Base-by-base conservation (phyloP, 1,140 invertebrate species). In the Spodoptera litura region DNA sequence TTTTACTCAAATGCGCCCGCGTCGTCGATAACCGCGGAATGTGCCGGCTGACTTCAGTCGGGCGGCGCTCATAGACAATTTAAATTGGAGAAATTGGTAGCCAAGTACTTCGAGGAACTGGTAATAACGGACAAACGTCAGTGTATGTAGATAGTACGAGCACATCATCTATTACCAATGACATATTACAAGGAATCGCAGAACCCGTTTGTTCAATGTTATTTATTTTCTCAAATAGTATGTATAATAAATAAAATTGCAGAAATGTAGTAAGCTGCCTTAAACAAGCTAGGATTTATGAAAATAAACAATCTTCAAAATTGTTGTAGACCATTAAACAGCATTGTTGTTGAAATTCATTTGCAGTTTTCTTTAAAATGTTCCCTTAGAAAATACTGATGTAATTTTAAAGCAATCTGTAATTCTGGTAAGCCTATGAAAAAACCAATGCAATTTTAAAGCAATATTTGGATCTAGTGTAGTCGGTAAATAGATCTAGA, bases 21-120 rank as follows among this genome's bases (percentile, higher is more conserved):
- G 87, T 76, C 83, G 85, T 86, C 91, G 93, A 93, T 94, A 94
- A 92, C 83, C 79, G 82, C 81, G 89, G 92, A 93, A 94, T 94
- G 92, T 83, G 91, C 89, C 92, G 92, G 92, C 91, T 93, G 88
- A 93, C 92, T 94, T 94, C 93, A 94, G 89, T 91, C 90, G 89
- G 88, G 85, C 88, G 91, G 87, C 85, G 84, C 85, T 94, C 93
- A 93, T 94, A 94, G 93, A 93, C 91, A 93, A 93, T 94, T 94
- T 94, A 93, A 93, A 93, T 93, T 93, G 89, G 90, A 93, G 92
- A 94, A 92, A 93, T 93, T 93, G 91, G 90, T 92, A 91, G 88
- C 83, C 81, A 80, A 82, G 85, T 88, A 87, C 84, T 90, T 91
- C 84, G 75, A 90, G 83, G 86, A 89, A 91, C 87, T 88, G 85